A percentile compares a stretch with the other conserved stretches of the same genome.
These are phyloP conservation scores for Diogma glabrata DNA, from an alignment of 2,888 invertebrate genomes.

Conservation along the genomic window DNA sequence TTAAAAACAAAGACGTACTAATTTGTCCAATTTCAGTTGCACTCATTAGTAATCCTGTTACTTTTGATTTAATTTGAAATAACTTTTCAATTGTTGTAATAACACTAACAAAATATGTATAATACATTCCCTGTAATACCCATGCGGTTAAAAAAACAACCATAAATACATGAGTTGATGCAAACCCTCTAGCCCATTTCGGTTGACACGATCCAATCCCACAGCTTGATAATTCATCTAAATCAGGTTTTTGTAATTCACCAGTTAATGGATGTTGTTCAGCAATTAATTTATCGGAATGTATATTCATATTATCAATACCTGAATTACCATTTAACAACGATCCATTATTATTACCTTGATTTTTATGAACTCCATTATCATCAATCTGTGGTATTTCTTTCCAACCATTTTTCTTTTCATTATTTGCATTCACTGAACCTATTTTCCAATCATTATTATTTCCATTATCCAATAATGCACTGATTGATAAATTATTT, in stretches of 20 bases:
- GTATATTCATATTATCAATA: too few relatives aligned
- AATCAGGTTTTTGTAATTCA: constrained; percentile 18
- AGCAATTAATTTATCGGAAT: constrained; percentile 17
- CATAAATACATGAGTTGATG: constrained; percentile 80
- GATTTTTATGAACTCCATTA: constrained; percentile 13
- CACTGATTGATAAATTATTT: background rate
- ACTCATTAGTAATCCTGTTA: constrained; percentile 78
- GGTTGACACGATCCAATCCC: constrained; percentile 73
- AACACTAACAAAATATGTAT: constrained; percentile 87
- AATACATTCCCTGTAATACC: constrained; percentile 78
- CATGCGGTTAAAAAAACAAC: constrained; percentile 78
- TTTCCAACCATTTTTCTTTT: constrained; percentile 8
- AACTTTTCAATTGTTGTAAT: constrained; percentile 89
- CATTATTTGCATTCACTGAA: background rate
- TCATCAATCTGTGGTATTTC: background rate
- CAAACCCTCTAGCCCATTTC: constrained; percentile 61
- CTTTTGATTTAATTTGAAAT: constrained; percentile 83
- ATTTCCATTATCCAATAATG: background rate
- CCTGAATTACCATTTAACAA: constrained; percentile 27
- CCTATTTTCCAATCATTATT: background rate
- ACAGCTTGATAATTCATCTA: constrained; percentile 42
- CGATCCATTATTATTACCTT: constrained; percentile 27
- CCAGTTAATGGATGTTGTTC: constrained; percentile 35
- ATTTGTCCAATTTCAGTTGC: constrained; percentile 91
- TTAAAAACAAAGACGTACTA: constrained; percentile 73